These are phyloP conservation scores for Marcusenius ussheri DNA, from an alignment of 2,113 vertebrate genomes.

Conservation along the genomic window DNA sequence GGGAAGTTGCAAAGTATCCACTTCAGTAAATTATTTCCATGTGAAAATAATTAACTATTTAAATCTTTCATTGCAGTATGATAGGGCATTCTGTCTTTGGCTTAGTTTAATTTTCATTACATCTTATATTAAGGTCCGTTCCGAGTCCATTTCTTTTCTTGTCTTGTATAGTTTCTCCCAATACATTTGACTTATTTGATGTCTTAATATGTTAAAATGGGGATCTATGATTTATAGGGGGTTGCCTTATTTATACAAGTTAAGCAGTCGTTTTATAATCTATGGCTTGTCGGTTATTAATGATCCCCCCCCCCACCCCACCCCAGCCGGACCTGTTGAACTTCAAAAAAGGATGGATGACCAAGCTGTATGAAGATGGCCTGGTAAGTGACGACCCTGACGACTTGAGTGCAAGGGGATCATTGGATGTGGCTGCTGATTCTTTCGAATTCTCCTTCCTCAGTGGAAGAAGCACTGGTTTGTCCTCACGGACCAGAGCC, in stretches of 20 bases:
- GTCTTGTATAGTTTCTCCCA: background rate
- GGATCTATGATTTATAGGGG: background rate
- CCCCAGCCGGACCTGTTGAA: conserved; percentile 87
- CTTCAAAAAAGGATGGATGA: conserved; percentile 99
- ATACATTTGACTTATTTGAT: background rate
- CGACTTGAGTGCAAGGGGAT: background rate
- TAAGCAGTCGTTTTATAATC: background rate
- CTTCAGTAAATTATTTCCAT: background rate
- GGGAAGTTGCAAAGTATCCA: background rate
- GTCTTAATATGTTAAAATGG: background rate
- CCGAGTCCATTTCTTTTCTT: background rate
- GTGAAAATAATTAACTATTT: background rate
- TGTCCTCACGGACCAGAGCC: conserved; percentile 88
- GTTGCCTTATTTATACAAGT: background rate
- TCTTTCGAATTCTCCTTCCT: background rate
- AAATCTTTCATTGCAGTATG: background rate
- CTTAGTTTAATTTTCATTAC: background rate
- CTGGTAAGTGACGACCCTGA: conserved; percentile 64
- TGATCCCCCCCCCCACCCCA: background rate
- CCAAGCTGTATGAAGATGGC: conserved; percentile 89
- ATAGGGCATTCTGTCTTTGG: background rate
- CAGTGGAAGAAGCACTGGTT: conserved; percentile 99
- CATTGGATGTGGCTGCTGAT: background rate
- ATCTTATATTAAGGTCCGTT: background rate
- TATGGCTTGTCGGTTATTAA: background rate